Base-by-base conservation (phyloP, 1,140 invertebrate species). In the Cryptotermes secundus region DNA sequence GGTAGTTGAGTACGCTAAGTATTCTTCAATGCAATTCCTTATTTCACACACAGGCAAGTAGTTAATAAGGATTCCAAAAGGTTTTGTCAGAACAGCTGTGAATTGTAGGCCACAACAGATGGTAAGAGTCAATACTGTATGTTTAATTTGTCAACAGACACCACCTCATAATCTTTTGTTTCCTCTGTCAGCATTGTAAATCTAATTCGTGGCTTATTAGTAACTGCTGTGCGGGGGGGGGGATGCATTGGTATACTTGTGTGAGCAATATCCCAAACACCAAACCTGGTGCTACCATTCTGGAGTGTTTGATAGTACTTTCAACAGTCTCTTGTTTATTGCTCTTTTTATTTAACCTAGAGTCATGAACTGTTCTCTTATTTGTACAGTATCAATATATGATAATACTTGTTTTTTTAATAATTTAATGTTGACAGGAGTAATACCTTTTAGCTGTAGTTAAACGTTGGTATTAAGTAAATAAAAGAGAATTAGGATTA, bases 391-490 rank as follows among this genome's bases (percentile, higher is more conserved):
- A 31, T 84, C 45, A 45, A 53, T 45, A 45, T 45, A 82, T 82
- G n/a, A n/a, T n/a, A 81, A 59, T 59, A 72, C 59, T 53, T 42
- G 34, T 35, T 81, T 82, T 82, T 82, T 82, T 82, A 45, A 82
- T 82, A 82, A 82, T 82, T 82, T 82, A 45, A 82, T 82, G 81
- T 82, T 81, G 80, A 81, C 81, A 82, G 81, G 81, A 81, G 38
- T 83, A 83, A 83, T 80, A 45, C 31, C 49, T 84, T 84, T 34
- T 84, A 84, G 83, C 34, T 84, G 83, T 84, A 84, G 83, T 82
- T 45, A 84, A 38, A 80, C 35, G 42, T n/a, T 82, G 83, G 79
- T 80, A 80, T 83, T 84, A 84, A 59, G 49, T 84, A 84, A 84
- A 84, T 84, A 84, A 84, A 82, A n/a, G 59, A 72, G 31, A 31